A percentile compares a stretch with the other conserved stretches of the same genome.
phyloP scores from a whole-genome alignment of 2,797 vertebrate species.

The Chromis chromis region DNA sequence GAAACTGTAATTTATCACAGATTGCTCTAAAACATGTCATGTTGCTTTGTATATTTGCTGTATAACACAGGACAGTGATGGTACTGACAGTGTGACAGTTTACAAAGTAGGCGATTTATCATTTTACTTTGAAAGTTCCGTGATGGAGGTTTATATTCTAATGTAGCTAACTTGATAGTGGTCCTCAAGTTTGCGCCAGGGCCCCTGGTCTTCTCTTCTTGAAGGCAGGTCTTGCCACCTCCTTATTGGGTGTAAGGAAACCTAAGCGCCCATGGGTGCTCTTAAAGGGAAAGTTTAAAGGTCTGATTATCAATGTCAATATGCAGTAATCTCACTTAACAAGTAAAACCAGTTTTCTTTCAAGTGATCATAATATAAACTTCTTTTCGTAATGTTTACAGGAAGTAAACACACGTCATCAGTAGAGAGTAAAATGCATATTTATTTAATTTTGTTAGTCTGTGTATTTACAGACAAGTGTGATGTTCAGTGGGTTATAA shows the following conservation, averaged over 20 bases:
- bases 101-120: too few species aligned
- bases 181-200: constrained; percentile 28
- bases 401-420: too few species aligned
- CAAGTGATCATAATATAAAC: too few species aligned
- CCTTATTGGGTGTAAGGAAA: constrained; percentile 71
- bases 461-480: too few species aligned
- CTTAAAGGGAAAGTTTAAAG: constrained; percentile 56
- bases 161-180: constrained; percentile 2
- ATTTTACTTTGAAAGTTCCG: constrained; percentile 51
- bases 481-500: too few species aligned
- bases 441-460: too few species aligned
- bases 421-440: too few species aligned
- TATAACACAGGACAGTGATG: too few species aligned
- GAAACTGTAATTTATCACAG: background rate
- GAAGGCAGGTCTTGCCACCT: constrained; percentile 53
- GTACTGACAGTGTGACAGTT: too few species aligned
- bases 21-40: too few species aligned
- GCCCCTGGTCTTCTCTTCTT: constrained; percentile 38
- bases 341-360: background rate
- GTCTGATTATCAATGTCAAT: background rate
- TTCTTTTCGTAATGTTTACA: too few species aligned
- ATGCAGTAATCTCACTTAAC: background rate
- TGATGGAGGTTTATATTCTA: background rate
- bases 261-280: constrained; percentile 25
- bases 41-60: too few species aligned